A percentile compares a stretch with the other conserved stretches of the same genome.
phyloP scores from a whole-genome alignment of 23 tunicate species.

The Trididemnum miniatum region DNA sequence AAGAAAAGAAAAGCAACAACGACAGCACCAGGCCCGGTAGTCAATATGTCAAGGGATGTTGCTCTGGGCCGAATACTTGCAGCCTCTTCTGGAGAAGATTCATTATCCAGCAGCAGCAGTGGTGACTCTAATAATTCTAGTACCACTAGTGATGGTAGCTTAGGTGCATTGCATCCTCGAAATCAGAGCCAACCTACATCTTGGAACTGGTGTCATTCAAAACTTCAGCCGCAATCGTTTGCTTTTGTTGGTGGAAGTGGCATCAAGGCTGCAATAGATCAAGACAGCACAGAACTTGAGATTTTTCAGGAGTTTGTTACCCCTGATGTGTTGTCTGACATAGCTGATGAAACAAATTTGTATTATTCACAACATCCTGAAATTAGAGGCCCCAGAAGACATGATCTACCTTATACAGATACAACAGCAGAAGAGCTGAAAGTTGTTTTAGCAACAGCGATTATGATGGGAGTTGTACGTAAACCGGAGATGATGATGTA shows the following conservation, averaged over 20 bases:
- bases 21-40: background rate
- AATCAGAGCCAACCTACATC: constrained; percentile 17
- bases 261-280: constrained; percentile 26
- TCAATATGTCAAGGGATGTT: too few species aligned
- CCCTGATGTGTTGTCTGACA: constrained; percentile 11
- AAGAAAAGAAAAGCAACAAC: constrained; percentile 16
- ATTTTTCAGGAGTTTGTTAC: constrained; percentile 24
- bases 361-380: constrained; percentile 12
- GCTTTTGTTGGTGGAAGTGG: constrained; percentile 24
- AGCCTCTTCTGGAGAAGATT: too few species aligned
- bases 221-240: constrained; percentile 17
- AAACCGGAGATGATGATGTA: constrained; percentile 8
- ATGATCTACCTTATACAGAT: constrained; percentile 21
- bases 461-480: constrained; percentile 17
- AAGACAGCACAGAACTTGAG: constrained; percentile 24
- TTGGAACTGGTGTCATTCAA: constrained; percentile 11
- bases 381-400: constrained; percentile 8
- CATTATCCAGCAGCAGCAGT: background rate
- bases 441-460: constrained; percentile 14
- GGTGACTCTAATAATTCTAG: background rate
- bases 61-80: too few species aligned
- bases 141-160: constrained; percentile 11
- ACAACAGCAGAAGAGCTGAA: constrained; percentile 23
- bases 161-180: constrained; percentile 15
- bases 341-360: constrained; percentile 11